These are phyloP conservation scores for Chelon labrosus DNA, from an alignment of 2,797 vertebrate species.

Conservation along the genomic window DNA sequence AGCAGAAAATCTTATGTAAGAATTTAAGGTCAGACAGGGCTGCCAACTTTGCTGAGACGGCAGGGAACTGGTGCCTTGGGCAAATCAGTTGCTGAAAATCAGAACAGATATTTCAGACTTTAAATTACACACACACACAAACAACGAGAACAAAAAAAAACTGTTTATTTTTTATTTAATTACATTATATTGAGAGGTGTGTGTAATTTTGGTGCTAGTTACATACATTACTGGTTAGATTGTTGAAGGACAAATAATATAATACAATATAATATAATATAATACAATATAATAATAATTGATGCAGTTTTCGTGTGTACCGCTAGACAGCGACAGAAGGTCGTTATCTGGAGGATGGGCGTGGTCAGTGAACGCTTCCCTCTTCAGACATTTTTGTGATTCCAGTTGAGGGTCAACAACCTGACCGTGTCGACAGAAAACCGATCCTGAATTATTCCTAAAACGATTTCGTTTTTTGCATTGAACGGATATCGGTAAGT, in stretches of 20 bases:
- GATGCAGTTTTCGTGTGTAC: neutral
- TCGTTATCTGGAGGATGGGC: conserved; percentile 35
- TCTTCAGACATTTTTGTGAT: conserved; percentile 63
- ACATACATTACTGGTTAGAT: no score
- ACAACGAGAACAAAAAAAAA: no score
- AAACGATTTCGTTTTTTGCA: neutral
- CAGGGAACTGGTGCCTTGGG: neutral
- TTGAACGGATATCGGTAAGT: conserved; percentile 27
- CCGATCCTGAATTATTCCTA: no score
- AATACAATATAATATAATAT: no score
- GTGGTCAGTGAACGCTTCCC: conserved; percentile 56
- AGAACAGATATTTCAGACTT: no score
- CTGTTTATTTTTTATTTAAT: no score
- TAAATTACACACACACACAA: no score
- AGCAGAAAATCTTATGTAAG: neutral
- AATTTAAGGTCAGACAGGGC: neutral
- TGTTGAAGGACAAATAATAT: no score
- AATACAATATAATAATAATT: no score
- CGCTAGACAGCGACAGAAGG: conserved; percentile 38
- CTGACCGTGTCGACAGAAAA: neutral
- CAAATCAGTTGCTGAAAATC: no score
- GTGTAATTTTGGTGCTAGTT: no score
- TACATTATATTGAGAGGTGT: no score
- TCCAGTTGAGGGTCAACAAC: conserved; percentile 27
- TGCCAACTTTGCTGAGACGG: neutral